A percentile compares a stretch with the other conserved stretches of the same genome.
phyloP scores from a whole-genome alignment of 2,888 invertebrate species.

The Lepidochitona cinerea region DNA sequence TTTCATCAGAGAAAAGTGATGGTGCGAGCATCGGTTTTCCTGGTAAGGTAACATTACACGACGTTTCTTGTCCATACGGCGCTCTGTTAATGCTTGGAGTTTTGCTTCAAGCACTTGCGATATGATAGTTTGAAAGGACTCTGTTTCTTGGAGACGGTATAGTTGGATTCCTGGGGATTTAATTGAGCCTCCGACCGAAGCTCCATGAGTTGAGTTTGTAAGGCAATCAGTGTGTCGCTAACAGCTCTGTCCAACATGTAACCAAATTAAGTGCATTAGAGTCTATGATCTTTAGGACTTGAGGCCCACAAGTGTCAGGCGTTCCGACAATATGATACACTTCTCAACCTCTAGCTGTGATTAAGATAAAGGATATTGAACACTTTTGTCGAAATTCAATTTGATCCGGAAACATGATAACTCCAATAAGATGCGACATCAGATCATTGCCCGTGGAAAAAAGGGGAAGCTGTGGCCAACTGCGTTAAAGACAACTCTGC shows the following conservation, averaged over 20 bases:
- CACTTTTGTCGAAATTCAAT: slow-evolving; percentile 9
- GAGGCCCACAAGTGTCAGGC: not conserved
- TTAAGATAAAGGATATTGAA: slow-evolving; percentile 10
- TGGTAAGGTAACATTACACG: not conserved
- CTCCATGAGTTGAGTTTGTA: not conserved
- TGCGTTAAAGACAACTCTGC: too few relatives aligned
- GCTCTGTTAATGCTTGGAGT: not conserved
- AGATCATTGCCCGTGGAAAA: too few relatives aligned
- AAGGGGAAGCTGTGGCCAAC: too few relatives aligned
- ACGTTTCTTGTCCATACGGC: not conserved
- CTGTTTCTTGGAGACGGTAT: not conserved
- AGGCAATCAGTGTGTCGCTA: not conserved
- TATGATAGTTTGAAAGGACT: not conserved
- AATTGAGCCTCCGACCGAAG: not conserved
- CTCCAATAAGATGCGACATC: not conserved
- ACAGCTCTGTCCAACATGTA: not conserved
- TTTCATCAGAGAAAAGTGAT: not conserved
- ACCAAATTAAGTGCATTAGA: not conserved
- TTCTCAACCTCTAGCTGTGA: not conserved
- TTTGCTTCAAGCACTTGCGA: not conserved
- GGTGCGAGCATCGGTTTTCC: not conserved
- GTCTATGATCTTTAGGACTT: not conserved
- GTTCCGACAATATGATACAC: slow-evolving; percentile 5
- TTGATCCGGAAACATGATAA: slow-evolving; percentile 6
- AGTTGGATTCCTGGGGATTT: not conserved